Conservation (phyloP, 2,888 invertebrate species). For the Synergus gifuensis region DNA sequence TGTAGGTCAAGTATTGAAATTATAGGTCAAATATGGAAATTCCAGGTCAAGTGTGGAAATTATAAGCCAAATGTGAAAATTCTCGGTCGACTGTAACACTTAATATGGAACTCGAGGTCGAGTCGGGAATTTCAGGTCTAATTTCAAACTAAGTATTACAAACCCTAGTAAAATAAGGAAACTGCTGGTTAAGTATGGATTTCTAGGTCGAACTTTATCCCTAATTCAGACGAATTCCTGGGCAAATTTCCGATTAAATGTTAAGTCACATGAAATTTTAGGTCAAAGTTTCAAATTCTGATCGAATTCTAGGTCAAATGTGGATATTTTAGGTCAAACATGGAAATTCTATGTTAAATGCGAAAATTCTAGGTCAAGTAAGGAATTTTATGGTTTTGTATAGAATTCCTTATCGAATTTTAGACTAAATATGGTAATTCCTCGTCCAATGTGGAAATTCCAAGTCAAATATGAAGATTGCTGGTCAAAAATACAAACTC, state of each 20-base stretch:
- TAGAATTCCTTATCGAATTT: no score
- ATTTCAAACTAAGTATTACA: no score
- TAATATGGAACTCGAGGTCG: background rate
- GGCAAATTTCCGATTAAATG: no score
- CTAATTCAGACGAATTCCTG: no score
- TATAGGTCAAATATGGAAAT: background rate
- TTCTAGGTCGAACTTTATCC: no score
- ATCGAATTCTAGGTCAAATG: background rate
- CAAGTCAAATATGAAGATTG: background rate
- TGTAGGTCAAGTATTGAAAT: background rate
- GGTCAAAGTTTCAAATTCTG: no score
- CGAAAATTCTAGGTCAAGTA: background rate
- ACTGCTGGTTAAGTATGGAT: background rate
- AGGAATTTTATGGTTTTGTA: no score
- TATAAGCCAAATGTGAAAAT: background rate
- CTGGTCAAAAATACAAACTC: background rate
- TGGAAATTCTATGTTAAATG: background rate
- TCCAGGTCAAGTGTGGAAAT: background rate
- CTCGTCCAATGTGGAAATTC: background rate
- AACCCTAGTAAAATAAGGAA: background rate
- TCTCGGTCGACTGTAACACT: background rate
- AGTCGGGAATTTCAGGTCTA: background rate
- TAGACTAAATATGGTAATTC: background rate
- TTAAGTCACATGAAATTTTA: no score
- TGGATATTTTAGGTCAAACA: background rate